phyloP scores from a whole-genome alignment of 1,140 invertebrate genomes.

The Drosophila funebris region DNA sequence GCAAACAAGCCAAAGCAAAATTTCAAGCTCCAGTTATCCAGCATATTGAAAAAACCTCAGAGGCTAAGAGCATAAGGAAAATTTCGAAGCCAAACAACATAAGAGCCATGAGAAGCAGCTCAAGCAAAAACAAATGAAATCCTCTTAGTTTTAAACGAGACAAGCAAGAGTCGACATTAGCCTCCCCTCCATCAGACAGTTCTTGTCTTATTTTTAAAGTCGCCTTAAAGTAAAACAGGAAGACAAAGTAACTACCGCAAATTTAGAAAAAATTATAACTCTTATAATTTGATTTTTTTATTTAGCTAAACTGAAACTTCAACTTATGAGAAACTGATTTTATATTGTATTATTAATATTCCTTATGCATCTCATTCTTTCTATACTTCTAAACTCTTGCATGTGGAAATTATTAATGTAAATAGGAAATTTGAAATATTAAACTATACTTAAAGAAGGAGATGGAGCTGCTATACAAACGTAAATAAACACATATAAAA shows the following conservation, averaged over 20 bases:
- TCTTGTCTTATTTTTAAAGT: conserved; percentile 37
- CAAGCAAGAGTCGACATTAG: background rate
- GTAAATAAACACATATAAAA: conserved; percentile 72
- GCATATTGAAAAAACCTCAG: conserved; percentile 31
- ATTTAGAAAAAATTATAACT: background rate
- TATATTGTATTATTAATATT: too few relatives aligned
- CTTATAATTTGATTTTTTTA: background rate
- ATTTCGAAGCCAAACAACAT: conserved; percentile 62
- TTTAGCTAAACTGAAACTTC: too few relatives aligned
- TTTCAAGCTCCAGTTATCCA: conserved; percentile 32
- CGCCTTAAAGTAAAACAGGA: conserved; percentile 36
- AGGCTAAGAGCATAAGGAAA: conserved; percentile 59
- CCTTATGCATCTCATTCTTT: too few relatives aligned
- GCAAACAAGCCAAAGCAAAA: background rate
- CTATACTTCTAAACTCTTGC: too few relatives aligned
- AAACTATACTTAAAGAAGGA: background rate
- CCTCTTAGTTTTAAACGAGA: conserved; percentile 54
- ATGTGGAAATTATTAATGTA: too few relatives aligned
- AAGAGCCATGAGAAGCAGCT: conserved; percentile 45
- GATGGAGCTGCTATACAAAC: conserved; percentile 24
- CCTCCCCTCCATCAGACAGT: background rate
- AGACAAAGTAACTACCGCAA: background rate
- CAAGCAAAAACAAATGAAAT: conserved; percentile 69
- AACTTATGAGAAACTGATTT: too few relatives aligned
- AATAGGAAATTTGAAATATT: background rate